Conservation (phyloP, 1,140 invertebrate genomes). For the Ceratina australensis region DNA sequence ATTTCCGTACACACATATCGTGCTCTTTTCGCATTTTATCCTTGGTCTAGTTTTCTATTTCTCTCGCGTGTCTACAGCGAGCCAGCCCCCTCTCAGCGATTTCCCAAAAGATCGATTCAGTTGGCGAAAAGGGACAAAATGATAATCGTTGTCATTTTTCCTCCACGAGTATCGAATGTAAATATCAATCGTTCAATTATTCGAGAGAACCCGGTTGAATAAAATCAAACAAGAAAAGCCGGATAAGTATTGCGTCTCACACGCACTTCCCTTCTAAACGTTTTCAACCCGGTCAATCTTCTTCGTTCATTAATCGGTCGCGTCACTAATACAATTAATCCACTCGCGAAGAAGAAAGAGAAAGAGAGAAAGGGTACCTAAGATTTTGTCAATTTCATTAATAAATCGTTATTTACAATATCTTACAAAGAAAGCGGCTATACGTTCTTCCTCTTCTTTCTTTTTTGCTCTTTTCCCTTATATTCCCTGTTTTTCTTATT, state of each 20-base stretch:
- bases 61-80: conserved; percentile 34
- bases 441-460: conserved; percentile 68
- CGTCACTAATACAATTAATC: conserved; percentile 57
- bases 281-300: background rate
- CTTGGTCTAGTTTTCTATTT: conserved; percentile 2
- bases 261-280: conserved; percentile 1
- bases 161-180: background rate
- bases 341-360: conserved; percentile 56
- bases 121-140: background rate
- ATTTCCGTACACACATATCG: conserved; percentile 44
- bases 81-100: conserved; percentile 58
- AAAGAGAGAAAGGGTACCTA: conserved; percentile 70
- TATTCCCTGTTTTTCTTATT: conserved; percentile 59
- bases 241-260: conserved; percentile 23
- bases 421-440: conserved; percentile 78
- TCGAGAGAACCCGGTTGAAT: background rate
- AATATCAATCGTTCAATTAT: conserved; percentile 2
- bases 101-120: conserved; percentile 44
- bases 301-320: conserved; percentile 21
- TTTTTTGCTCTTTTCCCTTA: conserved; percentile 59
- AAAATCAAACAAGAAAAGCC: background rate
- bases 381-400: conserved; percentile 78
- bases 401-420: conserved; percentile 80
- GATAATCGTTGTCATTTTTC: background rate
- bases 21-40: conserved; percentile 1